These are phyloP conservation scores for Paralichthys olivaceus DNA, from an alignment of 2,113 vertebrate species.

Conservation along the genomic window DNA sequence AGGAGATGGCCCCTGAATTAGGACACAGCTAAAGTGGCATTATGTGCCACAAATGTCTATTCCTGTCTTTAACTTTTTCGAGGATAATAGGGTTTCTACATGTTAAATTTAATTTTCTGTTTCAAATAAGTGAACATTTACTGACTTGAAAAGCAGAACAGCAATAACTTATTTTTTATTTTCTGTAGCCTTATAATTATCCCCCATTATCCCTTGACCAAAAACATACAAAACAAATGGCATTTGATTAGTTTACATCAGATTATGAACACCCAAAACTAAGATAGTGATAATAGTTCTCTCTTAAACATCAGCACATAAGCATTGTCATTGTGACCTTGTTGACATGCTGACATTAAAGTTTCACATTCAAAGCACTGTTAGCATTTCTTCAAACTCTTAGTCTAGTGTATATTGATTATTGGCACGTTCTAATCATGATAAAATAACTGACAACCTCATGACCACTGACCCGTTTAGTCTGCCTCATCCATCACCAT, in stretches of 20 bases:
- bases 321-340: background rate
- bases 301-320: background rate
- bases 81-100: background rate
- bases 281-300: background rate
- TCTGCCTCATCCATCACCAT: constrained; percentile 54
- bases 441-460: constrained; percentile 30
- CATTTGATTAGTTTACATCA: no score
- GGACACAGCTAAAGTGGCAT: no score
- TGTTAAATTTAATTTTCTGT: background rate
- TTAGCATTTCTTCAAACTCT: background rate
- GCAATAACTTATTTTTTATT: no score
- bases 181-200: no score
- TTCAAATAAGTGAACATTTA: background rate
- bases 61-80: constrained; percentile 6
- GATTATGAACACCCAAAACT: no score
- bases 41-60: constrained; percentile 8
- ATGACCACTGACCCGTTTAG: constrained; percentile 20
- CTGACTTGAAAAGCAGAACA: no score
- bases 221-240: no score
- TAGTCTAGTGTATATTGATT: constrained; percentile 22
- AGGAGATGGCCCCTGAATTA: no score
- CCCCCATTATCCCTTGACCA: no score
- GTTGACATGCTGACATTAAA: background rate
- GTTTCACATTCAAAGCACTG: background rate
- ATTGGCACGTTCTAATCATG: constrained; percentile 19